Evolutionary conservation across 2,113 vertebrate genomes (phyloP), one percentile per base, ranked within the genome.

Genomic region (Gobio gobio): DNA sequence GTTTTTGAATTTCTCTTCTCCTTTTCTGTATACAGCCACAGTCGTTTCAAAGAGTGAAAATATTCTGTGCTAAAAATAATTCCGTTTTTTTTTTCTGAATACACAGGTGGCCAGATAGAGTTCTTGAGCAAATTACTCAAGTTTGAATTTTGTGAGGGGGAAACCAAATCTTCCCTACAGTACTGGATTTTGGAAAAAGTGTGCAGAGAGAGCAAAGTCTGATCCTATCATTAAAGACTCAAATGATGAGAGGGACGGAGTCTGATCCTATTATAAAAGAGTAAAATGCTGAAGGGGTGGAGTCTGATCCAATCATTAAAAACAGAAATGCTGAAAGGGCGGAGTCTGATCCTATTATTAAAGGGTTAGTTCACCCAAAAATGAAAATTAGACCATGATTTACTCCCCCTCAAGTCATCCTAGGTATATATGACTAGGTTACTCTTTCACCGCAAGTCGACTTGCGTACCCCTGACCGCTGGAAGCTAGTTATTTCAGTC

Each of bases 1-100:
- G 78, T 45, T 29, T 58, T 33, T 83, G 68, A 78, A 83, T 83
- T 82, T 59, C 64, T 85, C 47, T 75, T 86, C 78, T 66, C 78
- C 29, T 72, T 85, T 8, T 61, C 61, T 64, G 12, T 72, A 76
- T n/a, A 29, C 22, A 22, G 68, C 33, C 51, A 73, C 36, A 14
- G 12, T 72, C 22, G 18, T 83, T 83, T 82, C 72, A 86, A 85
- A 73, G 36, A 78, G 49, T 75, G 29, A 82, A 66, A 75, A 80
- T 77, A 79, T 86, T 82, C 29, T 12, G 45, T 54, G 58, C 26
- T 66, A 26, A 78, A 68, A 87, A 82, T 88, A 80, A 88, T 64
- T n/a, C n/a, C n/a, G n/a, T n/a, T n/a, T n/a, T n/a, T 63, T 56
- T 40, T 54, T 29, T 45, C 59, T 85, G 68, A 68, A 36, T 80